phyloP scores from a whole-genome alignment of 2,113 vertebrate genomes.

The Anarhynchus alexandrinus region DNA sequence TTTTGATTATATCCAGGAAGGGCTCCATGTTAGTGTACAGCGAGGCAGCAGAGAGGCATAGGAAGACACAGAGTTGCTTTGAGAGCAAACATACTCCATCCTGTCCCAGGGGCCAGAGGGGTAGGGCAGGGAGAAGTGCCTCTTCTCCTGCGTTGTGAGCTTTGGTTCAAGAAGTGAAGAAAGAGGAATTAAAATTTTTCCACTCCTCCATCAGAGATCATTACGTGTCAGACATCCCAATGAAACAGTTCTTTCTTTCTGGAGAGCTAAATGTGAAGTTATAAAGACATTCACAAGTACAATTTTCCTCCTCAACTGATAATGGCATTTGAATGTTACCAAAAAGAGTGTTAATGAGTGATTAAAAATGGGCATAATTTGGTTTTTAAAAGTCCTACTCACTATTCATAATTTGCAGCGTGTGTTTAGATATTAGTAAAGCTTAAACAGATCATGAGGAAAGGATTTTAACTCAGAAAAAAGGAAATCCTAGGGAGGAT shows the following conservation, averaged over 20 bases:
- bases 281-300: neutral
- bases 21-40: fast-evolving
- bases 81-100: neutral
- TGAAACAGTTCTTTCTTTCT: neutral
- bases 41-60: neutral
- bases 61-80: neutral
- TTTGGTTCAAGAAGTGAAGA: neutral
- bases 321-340: neutral
- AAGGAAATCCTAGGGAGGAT: neutral
- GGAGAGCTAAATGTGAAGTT: neutral
- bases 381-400: neutral
- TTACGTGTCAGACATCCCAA: neutral
- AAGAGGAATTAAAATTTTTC: neutral
- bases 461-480: neutral
- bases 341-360: neutral
- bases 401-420: neutral
- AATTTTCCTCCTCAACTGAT: neutral
- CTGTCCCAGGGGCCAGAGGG: neutral
- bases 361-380: neutral
- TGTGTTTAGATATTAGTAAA: neutral
- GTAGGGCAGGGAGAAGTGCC: neutral
- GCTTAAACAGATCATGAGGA: neutral
- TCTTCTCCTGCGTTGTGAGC: neutral
- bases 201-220: neutral
- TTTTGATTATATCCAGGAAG: neutral